Base-by-base conservation (phyloP, 2,113 vertebrate species). In the Aptenodytes patagonicus region DNA sequence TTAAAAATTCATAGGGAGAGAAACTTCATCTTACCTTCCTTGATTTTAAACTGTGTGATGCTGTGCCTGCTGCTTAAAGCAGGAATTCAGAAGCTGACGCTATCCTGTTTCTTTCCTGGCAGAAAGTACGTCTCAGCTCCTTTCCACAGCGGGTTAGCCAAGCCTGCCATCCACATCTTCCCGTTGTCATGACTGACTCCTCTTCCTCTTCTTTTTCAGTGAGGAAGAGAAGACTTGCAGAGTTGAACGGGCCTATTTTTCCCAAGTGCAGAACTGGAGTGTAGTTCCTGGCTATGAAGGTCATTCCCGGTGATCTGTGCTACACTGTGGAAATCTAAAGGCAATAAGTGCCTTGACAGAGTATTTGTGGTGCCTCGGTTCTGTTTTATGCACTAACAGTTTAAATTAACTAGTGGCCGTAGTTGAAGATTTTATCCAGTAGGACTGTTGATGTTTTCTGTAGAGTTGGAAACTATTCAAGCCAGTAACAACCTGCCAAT, bases 241-340 rank as follows among this genome's bases (percentile, higher is more conserved):
- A 98, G 81, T 22, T 98, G 93, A 98, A 98, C 6, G 99, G 99
- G 97, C 99, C 99, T 95, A 99, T 99, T 98, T 98, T 99, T 97
- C 99, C 99, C 87, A 99, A 99, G 97, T 99, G 99, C 98, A 99
- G 99, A 98, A 99, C 98, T 68, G 98, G 99, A 86, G 98, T 99
- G 97, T 99, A 99, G 97, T 12, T 61, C 76, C 95, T 66, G 83
- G 68, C 38, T 73, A 26, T 6, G 81, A 62, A 83, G 62, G 68
- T 86, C 71, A 19, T 36, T 79, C 93, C 92, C 11, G 17, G 96
- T 38, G 64, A 71, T 87, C 93, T 96, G 89, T 90, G 78, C 92
- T 97, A 40, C 93, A 92, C 94, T 73, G 93, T 83, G 96, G 97
- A 96, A 95, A 94, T 69, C 92, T 52, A 82, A 81, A 96, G 96